phyloP scores from a whole-genome alignment of 53 echinoderm and acorn worm species.

The Mesocentrotus franciscanus region DNA sequence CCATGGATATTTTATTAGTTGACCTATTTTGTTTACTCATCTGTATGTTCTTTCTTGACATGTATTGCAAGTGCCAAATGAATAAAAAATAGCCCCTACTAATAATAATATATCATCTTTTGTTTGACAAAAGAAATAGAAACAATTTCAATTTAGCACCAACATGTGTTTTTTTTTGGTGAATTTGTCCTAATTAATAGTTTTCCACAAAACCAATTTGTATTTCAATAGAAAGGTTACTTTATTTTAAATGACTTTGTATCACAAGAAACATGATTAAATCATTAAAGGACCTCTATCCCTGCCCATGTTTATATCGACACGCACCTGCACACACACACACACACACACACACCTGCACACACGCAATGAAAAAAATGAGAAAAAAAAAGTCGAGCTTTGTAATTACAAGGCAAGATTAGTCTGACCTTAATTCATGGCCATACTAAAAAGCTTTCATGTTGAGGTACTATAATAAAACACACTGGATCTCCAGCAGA shows the following conservation, averaged over 20 bases:
- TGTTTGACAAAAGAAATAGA: too few relatives aligned
- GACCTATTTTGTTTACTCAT: too few relatives aligned
- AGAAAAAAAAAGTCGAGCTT: background rate
- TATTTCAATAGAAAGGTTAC: background rate
- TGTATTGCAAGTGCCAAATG: too few relatives aligned
- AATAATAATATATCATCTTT: too few relatives aligned
- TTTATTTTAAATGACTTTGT: background rate
- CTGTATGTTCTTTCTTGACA: too few relatives aligned
- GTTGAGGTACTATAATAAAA: constrained; percentile 14
- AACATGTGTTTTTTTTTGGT: background rate
- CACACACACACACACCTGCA: too few relatives aligned
- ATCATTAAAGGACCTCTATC: background rate
- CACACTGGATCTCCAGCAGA: background rate
- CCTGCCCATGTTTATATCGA: background rate
- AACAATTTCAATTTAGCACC: too few relatives aligned
- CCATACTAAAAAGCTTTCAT: constrained; percentile 44
- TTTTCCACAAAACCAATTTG: background rate
- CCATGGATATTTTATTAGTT: too few relatives aligned
- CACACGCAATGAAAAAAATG: background rate
- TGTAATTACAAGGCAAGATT: constrained; percentile 13
- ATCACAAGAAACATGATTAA: background rate
- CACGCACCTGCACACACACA: too few relatives aligned
- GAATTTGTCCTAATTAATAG: background rate
- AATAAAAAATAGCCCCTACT: too few relatives aligned
- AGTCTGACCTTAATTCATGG: constrained; percentile 40